Conservation (phyloP, 2,888 invertebrate genomes). For the Tetragnatha montana region DNA sequence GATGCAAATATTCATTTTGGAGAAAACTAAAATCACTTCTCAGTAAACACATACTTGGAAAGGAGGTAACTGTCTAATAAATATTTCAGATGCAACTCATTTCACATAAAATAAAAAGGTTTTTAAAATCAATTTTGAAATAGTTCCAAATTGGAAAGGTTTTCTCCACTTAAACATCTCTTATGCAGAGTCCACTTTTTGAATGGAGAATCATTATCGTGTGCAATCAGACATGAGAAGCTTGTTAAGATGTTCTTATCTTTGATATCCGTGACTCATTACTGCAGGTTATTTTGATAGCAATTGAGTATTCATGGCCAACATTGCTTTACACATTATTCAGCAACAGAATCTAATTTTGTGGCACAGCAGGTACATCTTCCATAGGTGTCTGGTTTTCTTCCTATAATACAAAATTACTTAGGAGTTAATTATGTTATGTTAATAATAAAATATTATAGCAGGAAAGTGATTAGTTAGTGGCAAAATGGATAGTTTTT, state of each 20-base stretch:
- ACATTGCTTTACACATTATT: slow-evolving; percentile 45
- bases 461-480: background rate
- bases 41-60: too few relatives aligned
- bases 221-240: slow-evolving; percentile 14
- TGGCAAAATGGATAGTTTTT: background rate
- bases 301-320: slow-evolving; percentile 59
- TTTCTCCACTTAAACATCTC: slow-evolving; percentile 3
- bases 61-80: too few relatives aligned
- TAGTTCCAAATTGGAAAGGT: too few relatives aligned
- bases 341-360: slow-evolving; percentile 39
- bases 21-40: too few relatives aligned
- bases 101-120: too few relatives aligned
- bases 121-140: too few relatives aligned
- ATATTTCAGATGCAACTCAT: too few relatives aligned
- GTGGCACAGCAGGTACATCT: slow-evolving; percentile 58
- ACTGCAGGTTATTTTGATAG: slow-evolving; percentile 47
- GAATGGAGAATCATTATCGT: slow-evolving; percentile 27
- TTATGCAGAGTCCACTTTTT: background rate
- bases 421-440: background rate
- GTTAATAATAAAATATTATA: too few relatives aligned
- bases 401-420: slow-evolving; percentile 40
- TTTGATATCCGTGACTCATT: slow-evolving; percentile 48
- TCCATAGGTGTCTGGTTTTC: slow-evolving; percentile 56
- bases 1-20: too few relatives aligned
- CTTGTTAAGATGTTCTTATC: slow-evolving; percentile 31